Percentiles rank a stretch among this genome's conserved stretches.
These are phyloP conservation scores for Sebastes cheni DNA, from an alignment of 2,797 vertebrate species.

Conservation along the genomic window DNA sequence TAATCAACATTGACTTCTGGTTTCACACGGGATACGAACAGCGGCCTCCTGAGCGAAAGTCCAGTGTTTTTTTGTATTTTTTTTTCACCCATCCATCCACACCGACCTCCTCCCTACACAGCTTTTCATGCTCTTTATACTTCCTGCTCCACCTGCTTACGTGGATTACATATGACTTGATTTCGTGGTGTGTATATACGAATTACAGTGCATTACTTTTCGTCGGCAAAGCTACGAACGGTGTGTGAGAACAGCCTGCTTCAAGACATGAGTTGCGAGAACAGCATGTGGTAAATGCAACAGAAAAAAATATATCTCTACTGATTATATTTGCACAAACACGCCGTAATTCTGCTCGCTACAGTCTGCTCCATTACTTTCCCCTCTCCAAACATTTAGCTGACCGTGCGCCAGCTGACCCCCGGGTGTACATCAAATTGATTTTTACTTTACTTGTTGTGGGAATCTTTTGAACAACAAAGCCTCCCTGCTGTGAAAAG, in stretches of 20 bases:
- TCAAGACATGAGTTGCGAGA: neutral
- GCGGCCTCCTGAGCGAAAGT: rapidly evolving
- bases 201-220: neutral
- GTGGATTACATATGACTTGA: too few species aligned
- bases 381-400: neutral
- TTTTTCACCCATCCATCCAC: too few species aligned
- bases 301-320: neutral
- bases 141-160: too few species aligned
- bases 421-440: constrained; percentile 14
- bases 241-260: too few species aligned
- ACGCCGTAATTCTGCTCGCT: neutral
- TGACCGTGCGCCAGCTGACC: constrained; percentile 16
- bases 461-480: constrained; percentile 38
- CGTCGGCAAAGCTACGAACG: too few species aligned
- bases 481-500: constrained; percentile 3
- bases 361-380: neutral
- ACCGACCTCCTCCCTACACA: too few species aligned
- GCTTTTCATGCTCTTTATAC: too few species aligned
- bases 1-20: too few species aligned
- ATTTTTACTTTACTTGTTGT: constrained; percentile 45
- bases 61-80: too few species aligned
- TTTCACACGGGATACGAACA: too few species aligned
- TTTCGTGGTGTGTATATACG: neutral
- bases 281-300: neutral
- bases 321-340: neutral